Base-by-base conservation (phyloP, 2,113 vertebrate species). In the Apteryx mantelli region DNA sequence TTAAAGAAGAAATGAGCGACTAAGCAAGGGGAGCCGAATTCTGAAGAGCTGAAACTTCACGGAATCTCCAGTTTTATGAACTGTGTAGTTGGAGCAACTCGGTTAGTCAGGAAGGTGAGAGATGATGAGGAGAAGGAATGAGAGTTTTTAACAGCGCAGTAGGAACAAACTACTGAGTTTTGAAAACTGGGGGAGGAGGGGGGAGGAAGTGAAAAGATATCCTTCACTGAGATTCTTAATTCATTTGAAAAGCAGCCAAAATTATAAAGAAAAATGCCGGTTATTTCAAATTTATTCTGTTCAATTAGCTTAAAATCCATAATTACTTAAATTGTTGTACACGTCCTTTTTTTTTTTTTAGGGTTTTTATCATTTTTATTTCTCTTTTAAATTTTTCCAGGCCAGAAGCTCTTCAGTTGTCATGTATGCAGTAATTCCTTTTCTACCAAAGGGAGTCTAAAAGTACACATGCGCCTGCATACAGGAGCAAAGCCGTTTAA, bases 401-500 rank as follows among this genome's bases (percentile, higher is more conserved):
- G 99, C 79, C 99, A 99, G 97, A 99, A 99, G 91, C 99, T 99
- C 80, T 99, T 99, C 97, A 99, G 98, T 94, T 99, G 99, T 91
- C 99, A 99, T 3, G 99, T 99, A 70, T 99, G 99, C 98, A 99
- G 99, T 98, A 99, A 99, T 22, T 99, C 99, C 44, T 99, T 99
- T 96, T 99, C 99, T 71, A 99, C 99, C 3, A 99, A 99, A 95
- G 99, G 99, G 21, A 99, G 99, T 92, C 98, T 99, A n/a, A 99
- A 99, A 96, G 99, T 99, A 17, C 99, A 99, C 97, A 99, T 99
- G 99, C 99, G 99, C 4, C 97, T 99, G 71, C 99, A 99, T 94
- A 99, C 99, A 0, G 99, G 99, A 86, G 99, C 99, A 82, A 99
- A 99, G 94, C 99, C 99, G 17, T 99, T 99, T 97, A 99, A 99